A percentile compares a stretch with the other conserved stretches of the same genome.
Evolutionary conservation across 2,888 invertebrate genomes (phyloP).

Genomic region (Latrodectus elegans): DNA sequence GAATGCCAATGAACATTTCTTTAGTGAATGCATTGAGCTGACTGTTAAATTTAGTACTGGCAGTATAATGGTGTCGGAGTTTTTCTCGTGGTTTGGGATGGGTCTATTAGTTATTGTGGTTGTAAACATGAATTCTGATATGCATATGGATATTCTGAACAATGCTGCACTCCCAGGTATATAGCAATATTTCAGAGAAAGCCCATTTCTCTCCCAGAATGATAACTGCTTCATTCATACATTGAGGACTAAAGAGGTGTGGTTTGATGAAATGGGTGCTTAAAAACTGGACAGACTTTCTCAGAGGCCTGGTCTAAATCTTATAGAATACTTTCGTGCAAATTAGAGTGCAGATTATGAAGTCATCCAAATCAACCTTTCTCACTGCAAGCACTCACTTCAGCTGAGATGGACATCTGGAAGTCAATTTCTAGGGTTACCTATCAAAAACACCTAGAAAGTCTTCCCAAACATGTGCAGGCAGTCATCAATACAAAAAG

Average conservation of each 20-base stretch:
- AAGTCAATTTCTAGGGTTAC: background rate
- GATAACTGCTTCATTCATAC: background rate
- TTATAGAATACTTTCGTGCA: background rate
- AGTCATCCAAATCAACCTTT: background rate
- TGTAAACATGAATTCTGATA: background rate
- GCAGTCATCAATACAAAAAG: background rate
- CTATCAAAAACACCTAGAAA: background rate
- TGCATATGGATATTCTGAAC: background rate
- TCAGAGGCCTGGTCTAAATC: background rate
- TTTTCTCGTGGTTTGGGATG: too few relatives aligned
- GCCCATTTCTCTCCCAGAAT: background rate
- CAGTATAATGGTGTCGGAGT: too few relatives aligned
- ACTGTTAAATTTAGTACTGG: too few relatives aligned
- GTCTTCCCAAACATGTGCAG: background rate
- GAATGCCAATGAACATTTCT: too few relatives aligned
- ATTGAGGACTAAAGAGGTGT: background rate
- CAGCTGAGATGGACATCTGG: background rate
- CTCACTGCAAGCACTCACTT: background rate
- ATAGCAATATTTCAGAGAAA: background rate
- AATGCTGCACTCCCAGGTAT: background rate
- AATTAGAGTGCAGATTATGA: background rate
- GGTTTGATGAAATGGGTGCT: background rate
- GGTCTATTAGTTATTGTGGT: too few relatives aligned
- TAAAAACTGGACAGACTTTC: background rate
- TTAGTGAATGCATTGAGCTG: too few relatives aligned